Percentiles rank a stretch among this genome's conserved stretches.
phyloP scores from a whole-genome alignment of 2,888 invertebrate genomes.

The Eupithecia dodoneata region DNA sequence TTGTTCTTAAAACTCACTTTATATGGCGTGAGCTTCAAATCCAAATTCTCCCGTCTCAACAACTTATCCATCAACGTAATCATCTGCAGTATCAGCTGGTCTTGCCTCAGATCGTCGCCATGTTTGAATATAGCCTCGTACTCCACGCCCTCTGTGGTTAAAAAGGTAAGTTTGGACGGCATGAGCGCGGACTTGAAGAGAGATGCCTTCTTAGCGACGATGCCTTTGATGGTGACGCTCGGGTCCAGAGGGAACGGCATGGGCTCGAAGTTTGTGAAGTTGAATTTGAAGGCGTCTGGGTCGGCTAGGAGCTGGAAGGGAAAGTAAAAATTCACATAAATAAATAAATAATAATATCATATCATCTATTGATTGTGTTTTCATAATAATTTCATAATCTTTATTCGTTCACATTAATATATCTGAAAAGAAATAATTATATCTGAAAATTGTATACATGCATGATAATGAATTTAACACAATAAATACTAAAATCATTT shows the following conservation, averaged over 20 bases:
- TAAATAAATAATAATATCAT: too few species aligned
- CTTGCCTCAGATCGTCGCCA: constrained; percentile 98
- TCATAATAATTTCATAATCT: too few species aligned
- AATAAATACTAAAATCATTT: too few species aligned
- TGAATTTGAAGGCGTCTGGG: constrained; percentile 91
- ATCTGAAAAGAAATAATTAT: too few species aligned
- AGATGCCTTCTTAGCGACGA: constrained; percentile 94
- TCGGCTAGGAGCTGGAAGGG: constrained; percentile 87
- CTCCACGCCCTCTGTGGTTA: constrained; percentile 91
- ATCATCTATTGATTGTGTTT: too few species aligned
- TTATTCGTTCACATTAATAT: too few species aligned
- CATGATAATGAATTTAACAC: too few species aligned
- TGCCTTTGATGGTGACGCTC: constrained; percentile 93
- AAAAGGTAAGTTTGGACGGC: constrained; percentile 96
- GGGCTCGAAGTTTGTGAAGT: constrained; percentile 95
- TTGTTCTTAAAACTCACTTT: constrained; percentile 33
- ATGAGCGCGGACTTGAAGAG: constrained; percentile 98
- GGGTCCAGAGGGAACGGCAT: constrained; percentile 98
- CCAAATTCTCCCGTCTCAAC: constrained; percentile 96
- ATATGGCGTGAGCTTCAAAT: constrained; percentile 98
- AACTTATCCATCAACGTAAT: constrained; percentile 99
- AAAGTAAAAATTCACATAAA: background rate
- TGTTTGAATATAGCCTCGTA: constrained; percentile 99
- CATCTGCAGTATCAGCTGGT: constrained; percentile 98
- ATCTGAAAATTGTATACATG: too few species aligned